Percentiles rank a stretch among this genome's conserved stretches.
Conservation (phyloP, 2,113 vertebrate genomes). For the Hemichromis elongatus region DNA sequence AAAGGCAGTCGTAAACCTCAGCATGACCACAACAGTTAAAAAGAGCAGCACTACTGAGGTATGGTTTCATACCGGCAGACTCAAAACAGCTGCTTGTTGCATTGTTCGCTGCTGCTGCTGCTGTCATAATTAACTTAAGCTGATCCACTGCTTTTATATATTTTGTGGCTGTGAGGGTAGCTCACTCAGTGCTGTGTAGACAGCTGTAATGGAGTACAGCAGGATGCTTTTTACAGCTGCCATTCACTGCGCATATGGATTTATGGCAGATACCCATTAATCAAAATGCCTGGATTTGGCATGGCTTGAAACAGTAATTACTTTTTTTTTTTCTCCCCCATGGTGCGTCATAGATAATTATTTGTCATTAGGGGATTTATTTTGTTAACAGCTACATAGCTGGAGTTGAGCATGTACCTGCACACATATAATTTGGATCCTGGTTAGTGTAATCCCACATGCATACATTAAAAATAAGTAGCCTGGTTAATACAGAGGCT, state of each 20-base stretch:
- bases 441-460: background rate
- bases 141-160: background rate
- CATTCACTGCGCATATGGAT: background rate
- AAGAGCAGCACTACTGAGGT: background rate
- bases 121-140: background rate
- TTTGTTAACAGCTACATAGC: background rate
- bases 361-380: background rate
- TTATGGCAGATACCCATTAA: background rate
- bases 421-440: background rate
- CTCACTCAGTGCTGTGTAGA: background rate
- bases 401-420: background rate
- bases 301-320: background rate
- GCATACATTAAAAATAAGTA: background rate
- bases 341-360: background rate
- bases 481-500: background rate
- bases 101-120: background rate
- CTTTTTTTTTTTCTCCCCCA: fast-evolving
- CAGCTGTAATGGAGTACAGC: background rate
- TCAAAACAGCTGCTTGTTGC: background rate
- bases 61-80: background rate
- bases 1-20: background rate
- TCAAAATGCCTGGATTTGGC: background rate
- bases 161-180: background rate
- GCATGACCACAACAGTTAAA: background rate
- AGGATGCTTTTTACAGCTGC: background rate